A percentile compares a stretch with the other conserved stretches of the same genome.
Evolutionary conservation across 1,140 invertebrate genomes (phyloP).

Genomic region (Grapholita molesta): DNA sequence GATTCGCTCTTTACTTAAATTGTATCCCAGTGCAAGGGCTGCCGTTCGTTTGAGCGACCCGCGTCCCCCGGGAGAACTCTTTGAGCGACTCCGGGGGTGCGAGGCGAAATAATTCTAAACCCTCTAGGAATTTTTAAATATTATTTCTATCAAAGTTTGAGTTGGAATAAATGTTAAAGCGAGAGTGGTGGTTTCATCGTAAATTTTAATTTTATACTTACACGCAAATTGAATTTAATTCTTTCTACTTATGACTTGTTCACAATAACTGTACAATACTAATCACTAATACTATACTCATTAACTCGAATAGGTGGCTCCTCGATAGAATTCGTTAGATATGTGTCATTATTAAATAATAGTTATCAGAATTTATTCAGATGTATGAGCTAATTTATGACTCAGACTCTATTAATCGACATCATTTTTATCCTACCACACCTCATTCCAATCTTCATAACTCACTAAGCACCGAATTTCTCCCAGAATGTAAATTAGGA

Average conservation of each 20-base stretch:
- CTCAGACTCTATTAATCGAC: too few relatives aligned
- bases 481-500: background rate
- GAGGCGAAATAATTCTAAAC: conserved; percentile 1
- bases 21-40: background rate
- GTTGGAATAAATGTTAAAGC: background rate
- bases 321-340: too few relatives aligned
- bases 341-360: too few relatives aligned
- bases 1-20: background rate
- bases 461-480: background rate
- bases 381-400: too few relatives aligned
- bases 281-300: too few relatives aligned
- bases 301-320: too few relatives aligned
- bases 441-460: background rate
- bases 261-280: too few relatives aligned
- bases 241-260: too few relatives aligned
- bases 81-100: conserved; percentile 1
- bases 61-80: conserved; percentile 5
- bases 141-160: background rate
- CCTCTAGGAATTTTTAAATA: conserved; percentile 15
- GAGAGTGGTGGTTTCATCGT: background rate
- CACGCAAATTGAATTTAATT: too few relatives aligned
- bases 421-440: too few relatives aligned
- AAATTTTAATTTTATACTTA: background rate
- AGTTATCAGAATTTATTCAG: too few relatives aligned
- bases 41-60: conserved; percentile 7